Conservation (phyloP, 1,140 invertebrate genomes). For the Agrypnia vestita region DNA sequence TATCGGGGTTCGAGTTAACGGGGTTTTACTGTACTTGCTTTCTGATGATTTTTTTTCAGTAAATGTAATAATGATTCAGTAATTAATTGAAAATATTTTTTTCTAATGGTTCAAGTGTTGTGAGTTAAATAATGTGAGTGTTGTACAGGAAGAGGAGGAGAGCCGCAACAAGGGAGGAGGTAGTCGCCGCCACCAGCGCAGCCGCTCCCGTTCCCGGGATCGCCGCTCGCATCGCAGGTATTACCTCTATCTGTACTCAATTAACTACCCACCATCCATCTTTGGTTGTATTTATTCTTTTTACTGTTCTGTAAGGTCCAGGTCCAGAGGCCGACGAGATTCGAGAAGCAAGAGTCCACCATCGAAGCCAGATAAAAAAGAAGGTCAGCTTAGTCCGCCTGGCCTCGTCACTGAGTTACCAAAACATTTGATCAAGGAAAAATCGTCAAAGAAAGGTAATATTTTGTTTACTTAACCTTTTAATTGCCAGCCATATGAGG, state of each 20-base stretch:
- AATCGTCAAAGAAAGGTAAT: slow-evolving; percentile 56
- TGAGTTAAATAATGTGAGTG: no score
- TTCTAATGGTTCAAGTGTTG: no score
- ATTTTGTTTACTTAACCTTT: no score
- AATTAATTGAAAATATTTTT: no score
- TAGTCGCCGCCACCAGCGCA: slow-evolving; percentile 61
- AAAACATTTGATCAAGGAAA: slow-evolving; percentile 57
- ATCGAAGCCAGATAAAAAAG: slow-evolving; percentile 49
- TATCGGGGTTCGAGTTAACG: no score
- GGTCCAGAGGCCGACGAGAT: slow-evolving; percentile 53
- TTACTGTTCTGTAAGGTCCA: slow-evolving; percentile 41
- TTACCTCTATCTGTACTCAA: background rate
- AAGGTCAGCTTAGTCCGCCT: slow-evolving; percentile 54
- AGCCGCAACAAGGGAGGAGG: slow-evolving; percentile 64
- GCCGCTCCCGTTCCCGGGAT: slow-evolving; percentile 55
- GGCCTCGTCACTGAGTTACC: slow-evolving; percentile 56
- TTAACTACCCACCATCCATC: background rate
- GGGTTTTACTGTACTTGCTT: no score
- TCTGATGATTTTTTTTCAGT: no score
- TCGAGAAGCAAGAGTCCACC: slow-evolving; percentile 54
- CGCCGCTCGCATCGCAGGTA: slow-evolving; percentile 57
- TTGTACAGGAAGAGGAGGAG: slow-evolving; percentile 70
- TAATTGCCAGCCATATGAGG: no score
- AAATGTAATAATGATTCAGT: no score
- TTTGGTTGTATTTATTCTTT: background rate